Base-by-base conservation (phyloP, 2,888 invertebrate species). In the Sthenelais limicola region DNA sequence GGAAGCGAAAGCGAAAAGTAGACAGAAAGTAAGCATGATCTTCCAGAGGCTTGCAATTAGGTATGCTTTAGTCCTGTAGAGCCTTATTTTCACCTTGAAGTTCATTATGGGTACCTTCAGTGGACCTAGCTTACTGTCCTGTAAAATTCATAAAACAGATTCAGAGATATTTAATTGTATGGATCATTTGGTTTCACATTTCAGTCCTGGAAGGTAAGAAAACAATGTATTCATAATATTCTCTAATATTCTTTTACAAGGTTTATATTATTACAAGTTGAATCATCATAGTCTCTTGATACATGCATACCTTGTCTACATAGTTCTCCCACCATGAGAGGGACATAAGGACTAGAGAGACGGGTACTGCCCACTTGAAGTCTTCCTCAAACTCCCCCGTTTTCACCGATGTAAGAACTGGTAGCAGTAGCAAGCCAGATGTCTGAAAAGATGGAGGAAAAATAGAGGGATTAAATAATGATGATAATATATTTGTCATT, bases 281-380 rank as follows among this genome's bases (percentile, higher is more conserved):
- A 93, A 94, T 81, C 94, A 89, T 52, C 91, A 91, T 84, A 72
- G 97, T 96, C 81, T 94, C 92, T 33, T 56, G 24, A 9, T 12
- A 12, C 9, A 43, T 18, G 12, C 56, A 33, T 32, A 56, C 56
- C 73, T 92, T 91, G 73, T 94, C 94, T 0, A 97, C 94, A 85
- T 95, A 98, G 88, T 98, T 98, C 88, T 98, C 98, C 98, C 98
- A 98, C 96, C 97, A 98, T 30, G 95, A 95, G 48, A 95, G 91
- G 0, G 98, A 98, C 77, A 96, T 93, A 81, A 96, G 91, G 71
- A 96, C 88, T 47, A 96, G 91, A 0, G 96, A 91, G 0, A 95
- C 90, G 0, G 97, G 96, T 80, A 98, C 94, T 54, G 35, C 56
- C 24, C 9, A 78, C 72, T 18, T 28, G 32, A 66, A 26, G 38